These are phyloP conservation scores for Hirtodrosophila alboralis DNA, from an alignment of 2,888 invertebrate genomes.

Conservation along the genomic window DNA sequence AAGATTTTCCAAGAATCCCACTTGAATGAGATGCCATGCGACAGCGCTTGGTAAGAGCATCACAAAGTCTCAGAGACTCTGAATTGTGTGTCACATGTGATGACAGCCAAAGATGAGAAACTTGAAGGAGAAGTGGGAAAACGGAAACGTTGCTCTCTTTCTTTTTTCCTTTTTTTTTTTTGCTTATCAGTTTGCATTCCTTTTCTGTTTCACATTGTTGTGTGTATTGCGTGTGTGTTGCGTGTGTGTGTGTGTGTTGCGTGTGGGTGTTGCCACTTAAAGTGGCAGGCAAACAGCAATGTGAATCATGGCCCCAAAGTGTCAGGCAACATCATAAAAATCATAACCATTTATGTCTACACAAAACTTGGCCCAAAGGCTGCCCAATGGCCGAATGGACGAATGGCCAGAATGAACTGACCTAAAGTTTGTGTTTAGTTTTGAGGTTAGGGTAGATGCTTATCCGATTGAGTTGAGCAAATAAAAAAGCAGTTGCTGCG, in stretches of 20 bases:
- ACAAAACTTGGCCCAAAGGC: constrained; percentile 35
- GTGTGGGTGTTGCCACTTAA: constrained; percentile 12
- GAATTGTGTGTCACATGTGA: constrained; percentile 42
- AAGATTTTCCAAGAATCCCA: constrained; percentile 1
- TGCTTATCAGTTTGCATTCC: constrained; percentile 67
- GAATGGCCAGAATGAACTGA: constrained; percentile 14
- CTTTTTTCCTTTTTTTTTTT: too few relatives aligned
- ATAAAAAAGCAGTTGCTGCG: constrained; percentile 65
- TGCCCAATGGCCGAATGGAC: constrained; percentile 25
- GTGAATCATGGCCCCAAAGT: constrained; percentile 66
- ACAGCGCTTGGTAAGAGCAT: constrained; percentile 18
- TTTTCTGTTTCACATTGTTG: constrained; percentile 63
- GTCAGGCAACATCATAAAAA: constrained; percentile 70
- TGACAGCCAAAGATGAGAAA: constrained; percentile 41
- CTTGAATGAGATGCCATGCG: not conserved
- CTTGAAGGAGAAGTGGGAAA: constrained; percentile 11
- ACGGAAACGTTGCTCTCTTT: constrained; percentile 60
- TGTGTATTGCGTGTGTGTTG: constrained; percentile 14
- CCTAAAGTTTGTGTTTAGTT: constrained; percentile 19
- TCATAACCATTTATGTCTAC: constrained; percentile 69
- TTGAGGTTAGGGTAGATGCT: constrained; percentile 35
- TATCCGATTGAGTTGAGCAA: constrained; percentile 54
- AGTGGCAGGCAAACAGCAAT: constrained; percentile 38
- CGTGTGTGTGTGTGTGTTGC: constrained; percentile 17
- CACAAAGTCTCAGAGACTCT: constrained; percentile 44